These are phyloP conservation scores for Arothron firmamentum DNA, from an alignment of 2,113 vertebrate species.

Conservation along the genomic window DNA sequence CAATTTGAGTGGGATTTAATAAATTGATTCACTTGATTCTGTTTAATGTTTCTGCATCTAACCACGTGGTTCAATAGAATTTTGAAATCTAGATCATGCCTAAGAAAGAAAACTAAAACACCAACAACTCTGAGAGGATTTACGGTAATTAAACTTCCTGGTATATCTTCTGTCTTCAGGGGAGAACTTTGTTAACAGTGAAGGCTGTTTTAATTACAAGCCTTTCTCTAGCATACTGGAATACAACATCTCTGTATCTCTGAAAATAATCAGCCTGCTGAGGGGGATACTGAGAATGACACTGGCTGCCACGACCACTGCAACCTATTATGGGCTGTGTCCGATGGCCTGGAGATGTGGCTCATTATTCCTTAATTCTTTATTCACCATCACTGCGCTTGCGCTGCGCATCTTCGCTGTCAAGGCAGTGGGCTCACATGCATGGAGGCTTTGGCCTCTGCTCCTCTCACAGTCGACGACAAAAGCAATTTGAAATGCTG, in stretches of 20 bases:
- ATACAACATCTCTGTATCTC: no score
- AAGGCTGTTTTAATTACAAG: neutral
- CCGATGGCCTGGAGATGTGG: slow-evolving; percentile 41
- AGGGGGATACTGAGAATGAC: slow-evolving; percentile 3
- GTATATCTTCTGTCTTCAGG: neutral
- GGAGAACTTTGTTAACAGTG: neutral
- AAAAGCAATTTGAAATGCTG: slow-evolving; percentile 17
- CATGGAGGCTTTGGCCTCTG: slow-evolving; percentile 17
- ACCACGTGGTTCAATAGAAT: no score
- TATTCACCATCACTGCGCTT: slow-evolving; percentile 26
- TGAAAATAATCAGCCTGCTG: neutral
- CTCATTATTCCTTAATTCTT: slow-evolving; percentile 57
- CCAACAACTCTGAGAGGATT: neutral
- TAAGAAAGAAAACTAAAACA: neutral
- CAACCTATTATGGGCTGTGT: slow-evolving; percentile 30
- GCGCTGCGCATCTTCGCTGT: slow-evolving; percentile 9
- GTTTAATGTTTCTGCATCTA: no score
- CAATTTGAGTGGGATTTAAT: slow-evolving; percentile 10
- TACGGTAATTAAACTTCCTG: neutral
- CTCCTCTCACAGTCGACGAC: slow-evolving; percentile 11
- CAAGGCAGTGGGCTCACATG: slow-evolving; percentile 10
- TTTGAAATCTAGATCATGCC: neutral
- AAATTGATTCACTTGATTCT: no score
- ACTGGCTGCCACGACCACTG: slow-evolving; percentile 8
- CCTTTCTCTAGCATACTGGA: neutral